Conservation (phyloP, 2,797 vertebrate species). For the Netta rufina region DNA sequence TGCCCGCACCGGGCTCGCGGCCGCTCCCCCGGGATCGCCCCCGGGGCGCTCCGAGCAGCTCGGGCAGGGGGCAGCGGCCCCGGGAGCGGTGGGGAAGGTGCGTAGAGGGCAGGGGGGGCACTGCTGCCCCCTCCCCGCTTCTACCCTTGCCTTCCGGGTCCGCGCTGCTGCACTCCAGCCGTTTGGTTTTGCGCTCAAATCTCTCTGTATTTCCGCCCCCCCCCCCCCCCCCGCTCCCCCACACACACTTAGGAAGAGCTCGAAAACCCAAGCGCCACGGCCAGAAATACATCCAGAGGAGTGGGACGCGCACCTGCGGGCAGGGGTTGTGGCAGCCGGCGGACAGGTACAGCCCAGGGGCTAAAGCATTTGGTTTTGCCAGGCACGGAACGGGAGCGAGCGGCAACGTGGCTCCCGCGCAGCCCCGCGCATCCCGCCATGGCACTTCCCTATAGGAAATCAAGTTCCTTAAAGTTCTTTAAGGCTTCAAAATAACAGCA, state of each 20-base stretch:
- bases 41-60: too few relatives aligned
- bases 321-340: not conserved
- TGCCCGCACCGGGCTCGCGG: not conserved
- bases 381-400: not conserved
- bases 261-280: not conserved
- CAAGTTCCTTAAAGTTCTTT: conserved; percentile 60
- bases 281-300: not conserved
- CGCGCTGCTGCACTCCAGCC: not conserved
- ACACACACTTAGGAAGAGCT: not conserved
- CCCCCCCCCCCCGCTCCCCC: too few relatives aligned
- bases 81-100: not conserved
- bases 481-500: conserved; percentile 40
- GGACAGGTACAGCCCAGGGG: not conserved
- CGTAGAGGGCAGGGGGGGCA: not conserved
- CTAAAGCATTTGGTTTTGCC: not conserved
- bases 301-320: not conserved
- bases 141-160: not conserved
- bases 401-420: not conserved
- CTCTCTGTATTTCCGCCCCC: fast-evolving
- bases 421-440: not conserved
- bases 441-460: not conserved
- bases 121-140: not conserved
- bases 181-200: not conserved
- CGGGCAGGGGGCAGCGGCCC: not conserved
- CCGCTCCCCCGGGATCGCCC: not conserved